These are phyloP conservation scores for Fringilla coelebs DNA, from an alignment of 2,797 vertebrate species.

Conservation along the genomic window DNA sequence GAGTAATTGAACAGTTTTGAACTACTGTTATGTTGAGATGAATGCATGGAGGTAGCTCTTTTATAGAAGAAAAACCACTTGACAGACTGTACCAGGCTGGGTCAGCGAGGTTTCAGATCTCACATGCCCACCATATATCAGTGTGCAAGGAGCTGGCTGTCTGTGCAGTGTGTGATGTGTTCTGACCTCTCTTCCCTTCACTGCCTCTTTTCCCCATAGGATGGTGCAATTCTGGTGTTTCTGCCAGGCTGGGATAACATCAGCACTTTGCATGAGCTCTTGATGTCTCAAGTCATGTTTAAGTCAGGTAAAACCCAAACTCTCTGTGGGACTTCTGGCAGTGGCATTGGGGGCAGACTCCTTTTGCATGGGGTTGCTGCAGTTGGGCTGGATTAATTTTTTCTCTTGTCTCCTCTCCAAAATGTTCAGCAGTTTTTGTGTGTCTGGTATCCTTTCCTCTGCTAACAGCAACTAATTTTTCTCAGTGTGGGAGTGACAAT, in stretches of 20 bases:
- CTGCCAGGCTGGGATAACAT: conserved; percentile 99
- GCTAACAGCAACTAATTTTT: background rate
- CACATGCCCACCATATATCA: fast-evolving
- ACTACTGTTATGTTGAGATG: background rate
- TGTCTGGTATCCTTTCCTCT: background rate
- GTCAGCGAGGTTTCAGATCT: background rate
- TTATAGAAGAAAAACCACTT: background rate
- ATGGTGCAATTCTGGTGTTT: conserved; percentile 96
- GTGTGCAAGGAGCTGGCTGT: background rate
- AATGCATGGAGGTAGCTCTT: background rate
- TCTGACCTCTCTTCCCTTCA: background rate
- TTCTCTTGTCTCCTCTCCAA: background rate
- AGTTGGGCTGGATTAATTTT: background rate
- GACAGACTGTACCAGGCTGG: background rate
- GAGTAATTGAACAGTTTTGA: background rate
- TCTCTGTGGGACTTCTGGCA: background rate
- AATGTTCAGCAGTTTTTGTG: background rate
- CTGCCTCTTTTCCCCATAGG: conserved; percentile 71
- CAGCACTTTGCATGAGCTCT: conserved; percentile 89
- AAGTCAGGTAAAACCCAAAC: conserved; percentile 83
- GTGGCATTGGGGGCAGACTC: background rate
- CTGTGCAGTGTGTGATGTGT: background rate
- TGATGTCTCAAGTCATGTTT: conserved; percentile 95
- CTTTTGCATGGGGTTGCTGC: background rate
- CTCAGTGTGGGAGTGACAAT: background rate